phyloP scores from a whole-genome alignment of 2,113 vertebrate genomes.

The Prochilodus magdalenae region DNA sequence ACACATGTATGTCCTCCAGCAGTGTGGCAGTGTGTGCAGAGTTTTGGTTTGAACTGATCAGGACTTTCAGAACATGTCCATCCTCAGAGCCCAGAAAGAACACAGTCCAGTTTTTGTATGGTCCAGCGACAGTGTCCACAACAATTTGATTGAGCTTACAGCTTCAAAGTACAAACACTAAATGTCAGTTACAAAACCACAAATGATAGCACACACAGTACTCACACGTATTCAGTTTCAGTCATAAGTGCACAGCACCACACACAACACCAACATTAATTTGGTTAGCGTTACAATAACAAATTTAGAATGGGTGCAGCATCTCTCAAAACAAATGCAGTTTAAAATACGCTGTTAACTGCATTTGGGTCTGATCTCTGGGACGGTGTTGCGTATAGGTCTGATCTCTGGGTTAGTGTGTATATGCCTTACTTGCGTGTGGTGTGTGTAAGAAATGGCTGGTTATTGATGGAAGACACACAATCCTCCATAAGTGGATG shows the following conservation, averaged over 20 bases:
- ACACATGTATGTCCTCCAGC: slow-evolving; percentile 87
- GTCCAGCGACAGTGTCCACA: slow-evolving; percentile 83
- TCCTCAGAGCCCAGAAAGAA: slow-evolving; percentile 89
- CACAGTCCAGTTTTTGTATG: slow-evolving; percentile 78
- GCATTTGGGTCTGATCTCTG: too few species aligned
- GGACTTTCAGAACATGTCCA: slow-evolving; percentile 85
- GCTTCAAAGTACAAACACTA: slow-evolving; percentile 62
- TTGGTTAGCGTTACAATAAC: too few species aligned
- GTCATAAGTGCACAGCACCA: too few species aligned
- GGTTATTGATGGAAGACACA: slow-evolving; percentile 75
- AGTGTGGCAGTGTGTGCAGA: slow-evolving; percentile 67
- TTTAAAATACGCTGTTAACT: too few species aligned
- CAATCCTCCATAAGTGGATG: slow-evolving; percentile 88
- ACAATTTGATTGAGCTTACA: slow-evolving; percentile 85
- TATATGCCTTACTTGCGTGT: slow-evolving; percentile 75
- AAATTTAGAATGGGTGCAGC: too few species aligned
- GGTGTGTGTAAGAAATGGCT: slow-evolving; percentile 85
- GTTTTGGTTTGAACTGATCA: slow-evolving; percentile 67
- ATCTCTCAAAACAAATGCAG: too few species aligned
- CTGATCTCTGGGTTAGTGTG: neutral
- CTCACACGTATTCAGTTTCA: too few species aligned
- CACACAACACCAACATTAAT: too few species aligned
- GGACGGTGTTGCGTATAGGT: too few species aligned
- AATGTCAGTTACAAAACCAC: neutral
- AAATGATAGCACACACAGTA: neutral